phyloP scores from a whole-genome alignment of 2,888 invertebrate species.

The Stenoptilia bipunctidactyla region DNA sequence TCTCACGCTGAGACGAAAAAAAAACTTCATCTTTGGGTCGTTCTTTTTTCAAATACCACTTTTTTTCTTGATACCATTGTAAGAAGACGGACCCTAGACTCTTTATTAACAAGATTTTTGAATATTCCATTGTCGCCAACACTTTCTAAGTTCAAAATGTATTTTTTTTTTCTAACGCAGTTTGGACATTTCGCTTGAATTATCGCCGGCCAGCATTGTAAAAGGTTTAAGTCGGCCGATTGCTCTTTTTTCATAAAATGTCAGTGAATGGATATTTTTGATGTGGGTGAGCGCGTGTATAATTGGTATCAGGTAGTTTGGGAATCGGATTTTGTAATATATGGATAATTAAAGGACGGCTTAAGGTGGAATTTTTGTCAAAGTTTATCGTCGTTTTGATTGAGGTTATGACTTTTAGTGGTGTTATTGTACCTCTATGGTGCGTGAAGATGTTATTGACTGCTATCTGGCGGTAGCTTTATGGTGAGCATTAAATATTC shows the following conservation, averaged over 20 bases:
- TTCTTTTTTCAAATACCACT: conserved; percentile 45
- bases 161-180: conserved; percentile 41
- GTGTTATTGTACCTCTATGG: conserved; percentile 12
- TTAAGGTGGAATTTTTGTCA: conserved; percentile 70
- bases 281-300: conserved; percentile 69
- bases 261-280: conserved; percentile 55
- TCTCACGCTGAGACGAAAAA: conserved; percentile 62
- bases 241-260: conserved; percentile 52
- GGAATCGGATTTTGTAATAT: conserved; percentile 56
- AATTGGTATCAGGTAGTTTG: conserved; percentile 68
- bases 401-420: conserved; percentile 55
- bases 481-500: conserved; percentile 27
- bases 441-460: conserved; percentile 34
- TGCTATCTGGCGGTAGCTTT: conserved; percentile 57
- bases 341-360: conserved; percentile 69
- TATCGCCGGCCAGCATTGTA: conserved; percentile 67
- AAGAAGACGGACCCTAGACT: conserved; percentile 36
- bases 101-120: conserved; percentile 69
- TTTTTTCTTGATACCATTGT: conserved; percentile 41
- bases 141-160: conserved; percentile 64
- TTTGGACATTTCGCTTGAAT: conserved; percentile 71
- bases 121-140: conserved; percentile 69
- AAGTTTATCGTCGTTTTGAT: conserved; percentile 67
- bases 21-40: conserved; percentile 26
- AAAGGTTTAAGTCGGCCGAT: conserved; percentile 51